A percentile compares a stretch with the other conserved stretches of the same genome.
These are phyloP conservation scores for Pluvianellus socialis DNA, from an alignment of 2,113 vertebrate genomes.

Conservation along the genomic window DNA sequence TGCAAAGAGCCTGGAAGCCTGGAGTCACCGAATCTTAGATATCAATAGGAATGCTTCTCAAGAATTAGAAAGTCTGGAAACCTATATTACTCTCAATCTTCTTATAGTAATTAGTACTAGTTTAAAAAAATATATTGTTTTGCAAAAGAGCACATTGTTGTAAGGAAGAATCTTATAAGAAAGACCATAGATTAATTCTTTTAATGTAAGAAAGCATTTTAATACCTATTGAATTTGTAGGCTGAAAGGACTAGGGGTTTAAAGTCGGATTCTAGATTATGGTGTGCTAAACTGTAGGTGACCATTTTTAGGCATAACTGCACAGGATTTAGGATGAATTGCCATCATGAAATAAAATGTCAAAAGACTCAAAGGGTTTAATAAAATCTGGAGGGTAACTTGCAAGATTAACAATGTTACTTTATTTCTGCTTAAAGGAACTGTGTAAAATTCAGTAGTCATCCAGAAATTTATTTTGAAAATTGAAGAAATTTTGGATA, in stretches of 20 bases:
- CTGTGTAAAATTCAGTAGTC: background rate
- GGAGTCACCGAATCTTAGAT: background rate
- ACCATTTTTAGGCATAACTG: background rate
- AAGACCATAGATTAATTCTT: background rate
- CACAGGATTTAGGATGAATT: background rate
- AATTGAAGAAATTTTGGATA: background rate
- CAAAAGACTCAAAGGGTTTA: background rate
- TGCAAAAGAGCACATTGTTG: background rate
- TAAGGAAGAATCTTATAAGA: background rate
- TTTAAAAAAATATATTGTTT: background rate
- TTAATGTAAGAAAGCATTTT: background rate
- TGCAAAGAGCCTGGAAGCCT: background rate
- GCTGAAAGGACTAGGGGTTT: background rate
- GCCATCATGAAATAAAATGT: background rate
- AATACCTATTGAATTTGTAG: background rate
- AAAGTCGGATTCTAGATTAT: background rate
- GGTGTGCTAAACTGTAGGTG: background rate
- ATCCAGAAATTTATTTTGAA: background rate
- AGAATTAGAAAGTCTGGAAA: background rate
- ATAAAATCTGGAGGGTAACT: background rate
- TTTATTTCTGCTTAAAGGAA: background rate
- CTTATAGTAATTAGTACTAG: background rate
- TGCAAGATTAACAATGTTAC: background rate
- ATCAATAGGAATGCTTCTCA: background rate
- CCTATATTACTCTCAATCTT: background rate